Evolutionary conservation across 37 sponge, comb jelly and placozoan genomes (phyloP).

Genomic region (Ephydatia muelleri): DNA sequence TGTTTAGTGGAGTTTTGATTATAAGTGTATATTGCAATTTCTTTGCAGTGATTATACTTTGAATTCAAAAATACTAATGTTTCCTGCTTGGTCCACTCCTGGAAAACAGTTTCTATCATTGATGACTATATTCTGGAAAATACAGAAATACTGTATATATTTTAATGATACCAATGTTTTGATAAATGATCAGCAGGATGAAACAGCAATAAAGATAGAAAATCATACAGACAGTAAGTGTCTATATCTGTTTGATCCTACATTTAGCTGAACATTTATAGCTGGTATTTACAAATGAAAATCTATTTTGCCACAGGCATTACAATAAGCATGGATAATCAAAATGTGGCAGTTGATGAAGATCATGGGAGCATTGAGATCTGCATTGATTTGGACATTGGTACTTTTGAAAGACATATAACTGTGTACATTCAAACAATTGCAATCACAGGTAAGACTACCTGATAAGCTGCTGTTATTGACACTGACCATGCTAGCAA

Average conservation of each 20-base stretch:
- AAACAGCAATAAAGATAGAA: not conserved
- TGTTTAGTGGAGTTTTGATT: no score
- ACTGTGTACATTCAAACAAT: not conserved
- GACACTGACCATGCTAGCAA: no score
- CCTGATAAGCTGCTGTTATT: no score
- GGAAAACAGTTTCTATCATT: not conserved
- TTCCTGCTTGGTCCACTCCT: not conserved
- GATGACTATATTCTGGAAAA: not conserved
- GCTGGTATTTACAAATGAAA: no score
- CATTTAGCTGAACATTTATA: no score
- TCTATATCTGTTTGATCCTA: no score
- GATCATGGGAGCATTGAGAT: not conserved
- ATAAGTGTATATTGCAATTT: no score
- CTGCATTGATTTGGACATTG: not conserved
- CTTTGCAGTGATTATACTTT: not conserved
- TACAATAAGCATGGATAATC: not conserved
- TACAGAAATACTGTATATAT: not conserved
- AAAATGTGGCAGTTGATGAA: not conserved
- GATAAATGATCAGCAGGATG: not conserved
- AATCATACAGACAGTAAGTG: not conserved
- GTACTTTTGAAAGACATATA: not conserved
- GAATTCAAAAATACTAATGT: not conserved
- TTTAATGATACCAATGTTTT: not conserved
- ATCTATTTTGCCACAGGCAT: not conserved
- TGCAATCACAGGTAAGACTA: not conserved